phyloP scores from a whole-genome alignment of 2,888 invertebrate genomes.

The Theodoxus fluviatilis region DNA sequence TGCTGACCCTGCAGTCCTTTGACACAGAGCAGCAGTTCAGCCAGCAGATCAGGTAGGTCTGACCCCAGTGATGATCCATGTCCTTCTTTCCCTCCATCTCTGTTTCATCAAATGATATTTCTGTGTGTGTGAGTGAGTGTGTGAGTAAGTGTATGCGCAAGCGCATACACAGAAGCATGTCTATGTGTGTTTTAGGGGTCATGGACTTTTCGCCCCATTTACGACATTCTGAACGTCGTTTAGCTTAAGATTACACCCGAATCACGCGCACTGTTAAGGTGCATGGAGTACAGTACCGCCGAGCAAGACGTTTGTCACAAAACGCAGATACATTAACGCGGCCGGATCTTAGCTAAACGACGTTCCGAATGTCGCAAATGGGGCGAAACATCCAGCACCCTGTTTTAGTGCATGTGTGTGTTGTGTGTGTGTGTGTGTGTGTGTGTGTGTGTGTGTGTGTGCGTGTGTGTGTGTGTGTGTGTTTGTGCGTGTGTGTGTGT shows the following conservation, averaged over 20 bases:
- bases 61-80: background rate
- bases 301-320: background rate
- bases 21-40: conserved; percentile 58
- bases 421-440: background rate
- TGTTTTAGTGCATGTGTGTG: background rate
- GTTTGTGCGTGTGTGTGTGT: background rate
- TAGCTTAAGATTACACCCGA: no score
- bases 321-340: background rate
- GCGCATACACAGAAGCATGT: no score
- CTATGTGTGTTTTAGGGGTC: no score
- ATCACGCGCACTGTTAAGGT: no score
- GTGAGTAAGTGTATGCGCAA: background rate
- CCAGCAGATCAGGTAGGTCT: conserved; percentile 40
- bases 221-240: no score
- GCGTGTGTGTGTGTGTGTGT: background rate
- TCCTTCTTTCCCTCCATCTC: no score
- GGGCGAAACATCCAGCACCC: no score
- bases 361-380: background rate
- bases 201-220: no score
- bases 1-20: conserved; percentile 47
- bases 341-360: no score
- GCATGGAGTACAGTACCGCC: background rate
- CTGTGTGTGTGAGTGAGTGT: background rate
- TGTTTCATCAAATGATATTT: background rate
- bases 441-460: background rate